These are phyloP conservation scores for Thunnus thynnus DNA, from an alignment of 2,113 vertebrate genomes.

Conservation along the genomic window DNA sequence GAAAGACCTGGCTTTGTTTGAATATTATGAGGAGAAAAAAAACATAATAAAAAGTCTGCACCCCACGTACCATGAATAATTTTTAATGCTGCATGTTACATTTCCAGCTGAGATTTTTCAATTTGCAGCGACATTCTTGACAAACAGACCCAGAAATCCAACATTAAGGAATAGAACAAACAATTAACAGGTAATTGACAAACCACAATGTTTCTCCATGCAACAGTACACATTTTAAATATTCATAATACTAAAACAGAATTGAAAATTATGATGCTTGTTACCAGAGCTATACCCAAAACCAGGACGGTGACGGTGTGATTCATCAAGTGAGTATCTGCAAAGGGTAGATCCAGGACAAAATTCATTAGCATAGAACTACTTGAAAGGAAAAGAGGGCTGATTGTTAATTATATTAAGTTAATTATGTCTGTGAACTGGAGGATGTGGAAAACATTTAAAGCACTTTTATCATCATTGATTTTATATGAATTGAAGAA, in stretches of 20 bases:
- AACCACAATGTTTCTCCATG: conserved; percentile 18
- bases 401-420: conserved; percentile 13
- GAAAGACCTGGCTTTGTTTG: not conserved
- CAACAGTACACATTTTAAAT: conserved; percentile 3
- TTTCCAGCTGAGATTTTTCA: conserved; percentile 23
- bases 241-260: conserved; percentile 45
- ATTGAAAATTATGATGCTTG: conserved; percentile 33
- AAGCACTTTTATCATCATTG: not conserved
- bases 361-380: not conserved
- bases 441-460: not conserved
- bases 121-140: not conserved
- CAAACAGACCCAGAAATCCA: not conserved
- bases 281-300: not conserved
- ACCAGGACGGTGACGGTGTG: not conserved
- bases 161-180: not conserved
- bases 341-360: not conserved
- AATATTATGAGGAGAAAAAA: not conserved
- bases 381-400: not conserved
- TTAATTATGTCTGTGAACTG: not conserved
- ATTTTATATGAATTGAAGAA: not conserved
- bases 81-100: not conserved
- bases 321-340: conserved; percentile 15
- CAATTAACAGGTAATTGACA: conserved; percentile 33
- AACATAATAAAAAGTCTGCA: not conserved
- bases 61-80: not conserved